These are phyloP conservation scores for Pseudorhombus dupliciocellatus DNA, from an alignment of 2,113 vertebrate genomes.

Conservation along the genomic window DNA sequence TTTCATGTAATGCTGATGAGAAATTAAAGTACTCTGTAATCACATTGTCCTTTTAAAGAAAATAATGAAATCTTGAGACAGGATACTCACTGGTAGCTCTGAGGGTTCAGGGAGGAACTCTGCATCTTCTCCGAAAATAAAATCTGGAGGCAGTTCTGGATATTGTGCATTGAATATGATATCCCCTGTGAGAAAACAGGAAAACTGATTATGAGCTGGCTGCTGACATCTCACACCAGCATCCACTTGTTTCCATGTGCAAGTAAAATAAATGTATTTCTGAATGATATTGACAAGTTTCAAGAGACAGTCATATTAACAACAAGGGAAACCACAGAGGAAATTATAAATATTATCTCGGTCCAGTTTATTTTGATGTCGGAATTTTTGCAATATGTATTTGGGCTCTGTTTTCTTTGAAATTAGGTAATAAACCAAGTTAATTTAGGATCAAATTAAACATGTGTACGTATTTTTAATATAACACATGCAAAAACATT, in stretches of 20 bases:
- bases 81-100: constrained; percentile 89
- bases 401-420: neutral
- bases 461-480: neutral
- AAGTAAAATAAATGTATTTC: neutral
- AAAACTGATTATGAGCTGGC: neutral
- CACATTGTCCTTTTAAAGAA: neutral
- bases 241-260: no score
- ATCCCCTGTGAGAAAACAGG: constrained; percentile 86
- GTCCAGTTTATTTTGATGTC: neutral
- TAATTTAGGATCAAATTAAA: no score
- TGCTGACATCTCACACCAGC: neutral
- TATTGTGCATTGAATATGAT: constrained; percentile 97
- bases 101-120: constrained; percentile 96
- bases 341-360: constrained; percentile 3
- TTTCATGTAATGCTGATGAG: constrained; percentile 9
- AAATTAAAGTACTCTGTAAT: neutral
- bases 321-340: neutral
- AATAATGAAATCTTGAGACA: neutral
- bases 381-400: no score
- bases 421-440: constrained; percentile 6
- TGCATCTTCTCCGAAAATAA: constrained; percentile 98
- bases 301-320: neutral
- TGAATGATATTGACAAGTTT: neutral
- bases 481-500: neutral
- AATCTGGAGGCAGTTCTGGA: constrained; percentile 96